Base-by-base conservation (phyloP, 2,797 vertebrate genomes). In the Gallinago solitaria region DNA sequence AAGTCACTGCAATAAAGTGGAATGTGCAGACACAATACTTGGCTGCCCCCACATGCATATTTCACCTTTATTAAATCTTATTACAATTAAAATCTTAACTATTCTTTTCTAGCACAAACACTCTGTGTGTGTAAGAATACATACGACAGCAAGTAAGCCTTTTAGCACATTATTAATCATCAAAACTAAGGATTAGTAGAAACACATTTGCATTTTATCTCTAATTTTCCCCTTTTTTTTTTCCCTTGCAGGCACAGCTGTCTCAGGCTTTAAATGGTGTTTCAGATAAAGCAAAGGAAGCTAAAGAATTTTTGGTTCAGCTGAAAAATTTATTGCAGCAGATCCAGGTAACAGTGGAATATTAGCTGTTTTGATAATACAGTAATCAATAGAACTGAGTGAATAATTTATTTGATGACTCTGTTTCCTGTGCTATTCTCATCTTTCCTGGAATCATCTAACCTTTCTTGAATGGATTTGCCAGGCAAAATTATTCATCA, bases 231-330 rank as follows among this genome's bases (percentile, higher is more conserved):
- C 16, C 17, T 13, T 11, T 15, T 2, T 30, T 80, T 69, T 78
- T 65, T 93, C 68, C 43, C 73, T 96, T 97, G 43, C 98, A 99
- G 99, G 98, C 99, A 79, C 99, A 99, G 95, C 97, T 99, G 43
- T 99, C 99, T 93, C 99, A 99, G 98, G 99, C 99, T 69, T 98
- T 99, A 96, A 99, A 99, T 35, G 99, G 99, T 5, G 98, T 99
- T 91, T 99, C 99, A 1, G 99, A 99, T 93, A 99, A 99, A 98
- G 99, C 99, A 64, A 99, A 99, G 94, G 99, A 99, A 84, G 99
- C 99, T 20, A 99, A 99, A 97, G 99, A 99, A 97, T 99, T 99
- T 96, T 98, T 99, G 97, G 98, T 99, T 80, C 99, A 99, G 70
- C 98, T 99, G 80, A 99, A 99, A 98, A 99, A 99, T 97, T 98